Percentiles rank a stretch among this genome's conserved stretches.
Evolutionary conservation across 1,140 invertebrate genomes (phyloP).

Genomic region (Caerostris darwini): DNA sequence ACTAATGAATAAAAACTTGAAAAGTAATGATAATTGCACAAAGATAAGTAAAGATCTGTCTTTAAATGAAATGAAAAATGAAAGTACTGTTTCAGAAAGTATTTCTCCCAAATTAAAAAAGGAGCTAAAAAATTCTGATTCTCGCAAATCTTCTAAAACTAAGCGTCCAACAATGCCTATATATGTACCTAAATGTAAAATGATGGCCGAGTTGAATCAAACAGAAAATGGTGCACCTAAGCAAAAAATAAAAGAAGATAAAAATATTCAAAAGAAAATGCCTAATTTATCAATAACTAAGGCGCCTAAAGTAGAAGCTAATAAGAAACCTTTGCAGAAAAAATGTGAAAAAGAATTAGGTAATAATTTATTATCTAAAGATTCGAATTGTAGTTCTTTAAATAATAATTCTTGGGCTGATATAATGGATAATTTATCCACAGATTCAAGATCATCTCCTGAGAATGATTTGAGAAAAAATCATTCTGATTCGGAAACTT

Average conservation of each 20-base stretch:
- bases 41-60: too few species aligned
- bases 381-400: slow-evolving; percentile 19
- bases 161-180: slow-evolving; percentile 80
- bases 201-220: not conserved
- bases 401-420: slow-evolving; percentile 54
- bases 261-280: not conserved
- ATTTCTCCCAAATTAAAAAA: not conserved
- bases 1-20: too few species aligned
- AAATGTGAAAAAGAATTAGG: not conserved
- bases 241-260: slow-evolving; percentile 3
- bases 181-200: slow-evolving; percentile 80
- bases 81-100: not conserved
- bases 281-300: not conserved
- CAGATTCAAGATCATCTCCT: slow-evolving; percentile 40
- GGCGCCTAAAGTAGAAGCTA: not conserved
- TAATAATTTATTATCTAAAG: slow-evolving; percentile 11
- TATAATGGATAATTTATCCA: slow-evolving; percentile 49
- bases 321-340: not conserved
- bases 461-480: slow-evolving; percentile 55
- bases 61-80: too few species aligned
- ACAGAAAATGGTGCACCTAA: not conserved
- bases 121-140: not conserved
- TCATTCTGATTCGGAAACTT: not conserved
- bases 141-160: slow-evolving; percentile 49
- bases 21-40: too few species aligned